Evolutionary conservation across 2,113 vertebrate genomes (phyloP), one percentile per base, ranked within the genome.

Genomic region (Aplodontia rufa): DNA sequence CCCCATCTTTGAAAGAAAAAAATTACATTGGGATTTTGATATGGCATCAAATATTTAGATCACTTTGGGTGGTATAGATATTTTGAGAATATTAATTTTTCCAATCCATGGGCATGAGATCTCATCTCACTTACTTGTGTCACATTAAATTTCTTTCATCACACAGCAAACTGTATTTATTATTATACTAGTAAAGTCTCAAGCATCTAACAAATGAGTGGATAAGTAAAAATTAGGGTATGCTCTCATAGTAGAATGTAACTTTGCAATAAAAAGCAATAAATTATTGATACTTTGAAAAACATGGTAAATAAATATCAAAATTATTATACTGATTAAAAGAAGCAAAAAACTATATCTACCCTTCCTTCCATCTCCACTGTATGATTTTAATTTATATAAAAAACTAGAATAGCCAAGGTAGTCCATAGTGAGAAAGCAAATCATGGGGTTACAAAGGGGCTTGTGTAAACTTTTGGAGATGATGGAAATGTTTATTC

Each of bases 251-350:
- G 35, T 91, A 45, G 35, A 37, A 68, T 90, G 81, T 45, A 60
- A 62, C 10, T 83, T 5, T 66, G 35, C 28, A 49, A 19, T 30
- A 66, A 74, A 87, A 74, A 74, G 35, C 62, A 88, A 88, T 69
- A 17, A 66, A 62, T 30, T 80, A 45, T 84, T 85, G 72, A 72
- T 94, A 80, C 26, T 84, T 74, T 62, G 12, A 89, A 68, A 79
- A 85, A 30, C 45, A 80, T 71, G 22, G 74, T 81, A 32, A 76
- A 69, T 74, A 22, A 24, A 49, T 90, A 79, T 83, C 47, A 93
- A 64, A 79, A 81, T 94, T 58, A 92, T 53, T 47, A 42, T 88
- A 28, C 30, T 85, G 19, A 87, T 72, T 76, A 42, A 87, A 90
- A 83, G 35, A 82, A 93, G 47, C 7, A 74, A 69, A 85, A 64